Base-by-base conservation (phyloP, 1,140 invertebrate species). In the Neoseiulus cucumeris region DNA sequence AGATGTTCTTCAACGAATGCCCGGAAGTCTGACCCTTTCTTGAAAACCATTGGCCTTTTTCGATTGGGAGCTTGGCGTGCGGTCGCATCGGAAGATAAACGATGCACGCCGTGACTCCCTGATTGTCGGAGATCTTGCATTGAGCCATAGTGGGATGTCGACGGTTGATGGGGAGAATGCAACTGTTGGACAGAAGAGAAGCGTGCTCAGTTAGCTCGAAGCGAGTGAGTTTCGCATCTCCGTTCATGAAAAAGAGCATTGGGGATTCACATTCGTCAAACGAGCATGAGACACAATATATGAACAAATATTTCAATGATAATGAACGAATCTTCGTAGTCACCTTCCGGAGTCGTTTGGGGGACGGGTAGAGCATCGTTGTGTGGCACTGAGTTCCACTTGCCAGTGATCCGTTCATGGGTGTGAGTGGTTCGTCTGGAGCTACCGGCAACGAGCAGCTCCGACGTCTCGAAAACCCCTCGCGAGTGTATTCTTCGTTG, bases 1-100 rank as follows among this genome's bases (percentile, higher is more conserved):
- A 92, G 76, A 75, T 91, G 91, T 0, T 87, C 90, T 75, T 91
- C 90, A 1, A 92, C 88, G 72, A 92, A 91, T 1, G 86, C 84
- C 74, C 85, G 85, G 5, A 92, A 76, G 73, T 91, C 89, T 1
- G 86, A 59, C 2, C 51, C 51, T 25, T 59, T 59, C 22, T 59
- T 59, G 22, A 59, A 59, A 33, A 25, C 51, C 14, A 39, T 39
- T 9, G 33, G 33, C 33, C 33, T 39, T 9, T 39, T 39, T 39
- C 33, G 33, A 39, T 39, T 39, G 33, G 33, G 33, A 39, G 33
- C 33, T 9, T 4, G 33, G 33, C 33, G 33, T 9, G 33, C 33
- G 9, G 33, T 39, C 33, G 33, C 33, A 9, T 39, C 33, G 33
- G 33, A 39, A 4, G 33, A 39, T 9, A 39, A 9, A 39, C 33